Evolutionary conservation across 2,797 vertebrate genomes (phyloP).

Genomic region (Girardinus metallicus): DNA sequence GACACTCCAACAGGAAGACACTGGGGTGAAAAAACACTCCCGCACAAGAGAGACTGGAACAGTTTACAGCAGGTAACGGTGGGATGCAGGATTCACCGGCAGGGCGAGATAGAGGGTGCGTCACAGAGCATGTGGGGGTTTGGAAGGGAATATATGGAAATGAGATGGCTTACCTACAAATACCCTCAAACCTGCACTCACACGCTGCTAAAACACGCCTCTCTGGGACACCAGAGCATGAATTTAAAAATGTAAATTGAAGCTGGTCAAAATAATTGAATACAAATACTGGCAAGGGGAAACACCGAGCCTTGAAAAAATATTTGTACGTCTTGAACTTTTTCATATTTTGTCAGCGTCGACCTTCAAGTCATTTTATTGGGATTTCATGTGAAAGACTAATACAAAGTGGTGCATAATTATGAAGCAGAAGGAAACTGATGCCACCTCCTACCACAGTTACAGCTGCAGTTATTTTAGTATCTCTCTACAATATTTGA

Average conservation of each 20-base stretch:
- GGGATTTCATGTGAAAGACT: neutral
- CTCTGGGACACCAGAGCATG: slow-evolving; percentile 42
- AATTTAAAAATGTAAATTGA: slow-evolving; percentile 56
- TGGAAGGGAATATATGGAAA: slow-evolving; percentile 58
- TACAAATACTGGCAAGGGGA: slow-evolving; percentile 37
- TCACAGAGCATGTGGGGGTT: slow-evolving; percentile 34
- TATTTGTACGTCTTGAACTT: neutral
- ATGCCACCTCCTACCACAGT: neutral
- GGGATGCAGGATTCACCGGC: slow-evolving; percentile 66
- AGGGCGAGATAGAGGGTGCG: slow-evolving; percentile 46
- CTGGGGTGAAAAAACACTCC: slow-evolving; percentile 56
- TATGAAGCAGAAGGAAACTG: neutral
- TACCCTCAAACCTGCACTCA: slow-evolving; percentile 42
- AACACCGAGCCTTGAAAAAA: slow-evolving; percentile 17
- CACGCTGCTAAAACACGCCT: slow-evolving; percentile 44
- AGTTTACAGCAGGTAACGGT: slow-evolving; percentile 77
- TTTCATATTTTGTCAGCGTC: neutral
- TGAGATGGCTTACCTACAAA: slow-evolving; percentile 70
- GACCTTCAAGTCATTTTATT: neutral
- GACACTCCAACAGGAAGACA: slow-evolving; percentile 74
- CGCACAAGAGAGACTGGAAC: slow-evolving; percentile 69
- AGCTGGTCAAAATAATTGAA: slow-evolving; percentile 40
- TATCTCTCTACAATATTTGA: neutral
- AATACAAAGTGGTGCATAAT: neutral
- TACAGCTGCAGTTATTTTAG: neutral